phyloP scores from a whole-genome alignment of 2,797 vertebrate species.

The Acropternis orthonyx region DNA sequence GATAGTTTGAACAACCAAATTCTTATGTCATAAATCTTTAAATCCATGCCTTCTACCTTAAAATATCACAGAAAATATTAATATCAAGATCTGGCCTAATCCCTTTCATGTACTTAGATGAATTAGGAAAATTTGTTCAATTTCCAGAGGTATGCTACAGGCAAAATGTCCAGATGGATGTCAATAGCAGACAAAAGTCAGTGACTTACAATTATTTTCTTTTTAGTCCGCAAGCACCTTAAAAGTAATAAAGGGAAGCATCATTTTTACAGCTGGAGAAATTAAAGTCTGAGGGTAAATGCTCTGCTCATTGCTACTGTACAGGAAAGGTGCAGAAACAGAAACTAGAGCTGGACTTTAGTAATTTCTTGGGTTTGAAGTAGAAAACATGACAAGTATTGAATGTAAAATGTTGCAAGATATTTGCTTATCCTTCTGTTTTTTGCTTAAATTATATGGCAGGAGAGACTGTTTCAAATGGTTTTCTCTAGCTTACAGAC shows the following conservation, averaged over 20 bases:
- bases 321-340: background rate
- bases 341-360: background rate
- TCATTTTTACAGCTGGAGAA: background rate
- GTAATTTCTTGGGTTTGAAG: background rate
- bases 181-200: background rate
- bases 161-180: background rate
- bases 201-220: background rate
- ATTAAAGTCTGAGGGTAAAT: background rate
- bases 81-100: background rate
- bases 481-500: background rate
- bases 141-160: background rate
- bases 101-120: background rate
- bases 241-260: background rate
- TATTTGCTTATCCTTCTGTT: background rate
- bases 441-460: background rate
- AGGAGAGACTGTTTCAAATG: background rate
- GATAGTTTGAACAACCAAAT: background rate
- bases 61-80: background rate
- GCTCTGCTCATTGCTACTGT: background rate
- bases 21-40: background rate
- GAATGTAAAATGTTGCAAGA: background rate
- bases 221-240: background rate
- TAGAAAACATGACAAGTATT: background rate
- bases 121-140: background rate
- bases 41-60: background rate